Evolutionary conservation across 1,140 invertebrate genomes (phyloP).

Genomic region (Macrosteles quadrilineatus): DNA sequence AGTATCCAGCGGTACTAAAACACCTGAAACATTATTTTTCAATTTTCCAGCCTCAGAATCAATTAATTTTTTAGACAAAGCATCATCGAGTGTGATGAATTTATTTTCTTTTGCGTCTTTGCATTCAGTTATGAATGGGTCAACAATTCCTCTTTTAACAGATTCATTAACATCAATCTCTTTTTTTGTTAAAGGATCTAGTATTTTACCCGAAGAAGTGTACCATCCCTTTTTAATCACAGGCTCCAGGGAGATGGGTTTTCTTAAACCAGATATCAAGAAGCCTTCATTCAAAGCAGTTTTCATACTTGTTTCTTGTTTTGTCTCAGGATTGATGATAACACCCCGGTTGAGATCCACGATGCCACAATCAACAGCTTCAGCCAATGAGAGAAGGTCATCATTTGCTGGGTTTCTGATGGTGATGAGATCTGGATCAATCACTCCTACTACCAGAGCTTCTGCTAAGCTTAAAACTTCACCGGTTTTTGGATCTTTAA

Average conservation of each 20-base stretch:
- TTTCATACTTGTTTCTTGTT: constrained; percentile 65
- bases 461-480: constrained; percentile 63
- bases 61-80: constrained; percentile 67
- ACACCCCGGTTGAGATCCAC: constrained; percentile 73
- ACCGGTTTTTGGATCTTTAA: constrained; percentile 63
- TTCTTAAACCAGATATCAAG: constrained; percentile 63
- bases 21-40: constrained; percentile 66
- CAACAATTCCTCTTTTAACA: constrained; percentile 75
- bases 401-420: constrained; percentile 69
- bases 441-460: constrained; percentile 69
- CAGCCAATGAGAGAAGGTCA: constrained; percentile 68
- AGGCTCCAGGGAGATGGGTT: constrained; percentile 75
- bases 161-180: constrained; percentile 71
- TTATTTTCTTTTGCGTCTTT: constrained; percentile 71
- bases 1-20: constrained; percentile 65
- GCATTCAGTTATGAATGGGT: constrained; percentile 79
- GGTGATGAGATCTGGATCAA: constrained; percentile 72
- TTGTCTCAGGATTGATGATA: constrained; percentile 68
- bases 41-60: constrained; percentile 66
- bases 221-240: constrained; percentile 70
- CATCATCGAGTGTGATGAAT: constrained; percentile 68
- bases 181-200: constrained; percentile 69
- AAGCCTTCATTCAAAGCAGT: constrained; percentile 70
- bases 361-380: constrained; percentile 74
- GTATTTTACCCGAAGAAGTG: constrained; percentile 68